phyloP scores from a whole-genome alignment of 2,888 invertebrate genomes.

The Eupithecia subfuscata region DNA sequence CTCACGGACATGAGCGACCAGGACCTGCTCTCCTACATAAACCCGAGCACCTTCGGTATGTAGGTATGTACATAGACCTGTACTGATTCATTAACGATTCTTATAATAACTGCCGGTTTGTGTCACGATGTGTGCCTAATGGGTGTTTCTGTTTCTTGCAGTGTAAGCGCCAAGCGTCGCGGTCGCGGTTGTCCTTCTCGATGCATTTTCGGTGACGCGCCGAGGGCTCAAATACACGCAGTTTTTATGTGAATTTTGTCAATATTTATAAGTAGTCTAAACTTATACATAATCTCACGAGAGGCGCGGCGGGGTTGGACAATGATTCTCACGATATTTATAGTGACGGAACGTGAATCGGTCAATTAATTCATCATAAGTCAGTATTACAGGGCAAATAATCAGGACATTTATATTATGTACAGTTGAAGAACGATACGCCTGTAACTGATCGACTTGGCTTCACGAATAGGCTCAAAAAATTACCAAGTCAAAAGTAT shows the following conservation, averaged over 20 bases:
- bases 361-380: conserved; percentile 74
- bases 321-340: conserved; percentile 59
- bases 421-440: conserved; percentile 30
- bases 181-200: conserved; percentile 47
- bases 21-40: conserved; percentile 94
- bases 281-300: conserved; percentile 46
- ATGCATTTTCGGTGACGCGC: conserved; percentile 71
- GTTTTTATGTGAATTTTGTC: conserved; percentile 79
- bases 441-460: conserved; percentile 8
- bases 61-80: conserved; percentile 85
- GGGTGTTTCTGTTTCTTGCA: conserved; percentile 60
- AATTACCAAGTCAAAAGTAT: neutral
- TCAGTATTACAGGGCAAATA: conserved; percentile 81
- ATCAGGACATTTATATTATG: conserved; percentile 45
- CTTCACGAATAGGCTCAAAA: conserved; percentile 6
- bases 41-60: conserved; percentile 95
- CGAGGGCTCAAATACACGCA: conserved; percentile 75
- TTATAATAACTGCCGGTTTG: conserved; percentile 64
- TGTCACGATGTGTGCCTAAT: conserved; percentile 32
- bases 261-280: conserved; percentile 52
- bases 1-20: conserved; percentile 94
- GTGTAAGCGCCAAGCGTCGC: conserved; percentile 55
- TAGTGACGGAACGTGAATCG: conserved; percentile 52
- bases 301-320: conserved; percentile 43
- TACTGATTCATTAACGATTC: conserved; percentile 62